Evolutionary conservation across 2,113 vertebrate species (phyloP).

Genomic region (Willisornis vidua): DNA sequence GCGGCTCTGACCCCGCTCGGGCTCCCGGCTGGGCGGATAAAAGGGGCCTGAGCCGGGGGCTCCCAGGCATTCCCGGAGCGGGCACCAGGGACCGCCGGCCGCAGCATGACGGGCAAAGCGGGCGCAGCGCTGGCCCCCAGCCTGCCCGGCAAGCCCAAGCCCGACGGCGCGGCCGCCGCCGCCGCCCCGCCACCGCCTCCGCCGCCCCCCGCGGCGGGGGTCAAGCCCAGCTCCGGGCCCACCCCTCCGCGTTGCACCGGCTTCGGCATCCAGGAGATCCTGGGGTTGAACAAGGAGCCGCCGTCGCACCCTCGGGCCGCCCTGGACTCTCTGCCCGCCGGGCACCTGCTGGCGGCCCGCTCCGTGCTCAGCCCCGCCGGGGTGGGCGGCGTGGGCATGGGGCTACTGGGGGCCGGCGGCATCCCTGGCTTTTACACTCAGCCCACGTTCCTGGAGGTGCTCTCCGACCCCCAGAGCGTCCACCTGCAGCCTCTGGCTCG

Average conservation of each 20-base stretch:
- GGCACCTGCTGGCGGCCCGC: slow-evolving; percentile 89
- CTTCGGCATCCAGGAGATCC: slow-evolving; percentile 97
- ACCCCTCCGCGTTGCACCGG: slow-evolving; percentile 89
- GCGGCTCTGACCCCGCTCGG: slow-evolving; percentile 87
- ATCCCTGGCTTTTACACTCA: slow-evolving; percentile 95
- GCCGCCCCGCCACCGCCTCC: slow-evolving; percentile 62
- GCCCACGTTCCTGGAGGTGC: slow-evolving; percentile 91
- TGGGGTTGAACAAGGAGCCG: slow-evolving; percentile 95
- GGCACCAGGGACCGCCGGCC: slow-evolving; percentile 83
- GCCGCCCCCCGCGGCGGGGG: slow-evolving; percentile 26
- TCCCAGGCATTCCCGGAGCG: slow-evolving; percentile 85
- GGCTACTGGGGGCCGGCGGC: slow-evolving; percentile 87
- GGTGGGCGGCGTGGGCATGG: slow-evolving; percentile 88
- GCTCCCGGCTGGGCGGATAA: slow-evolving; percentile 96
- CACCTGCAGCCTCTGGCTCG: slow-evolving; percentile 88
- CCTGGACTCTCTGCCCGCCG: slow-evolving; percentile 84
- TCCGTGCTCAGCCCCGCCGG: slow-evolving; percentile 88
- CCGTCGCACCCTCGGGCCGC: slow-evolving; percentile 81
- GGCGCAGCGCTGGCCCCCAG: slow-evolving; percentile 78
- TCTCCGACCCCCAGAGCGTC: slow-evolving; percentile 88
- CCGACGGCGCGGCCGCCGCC: slow-evolving; percentile 69
- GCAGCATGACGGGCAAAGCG: slow-evolving; percentile 92
- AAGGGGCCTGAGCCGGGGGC: slow-evolving; percentile 90
- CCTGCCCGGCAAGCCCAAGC: slow-evolving; percentile 78
- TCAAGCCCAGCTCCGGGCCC: slow-evolving; percentile 60